phyloP scores from a whole-genome alignment of 1,140 invertebrate species.

The Leptoteleia sp. region DNA sequence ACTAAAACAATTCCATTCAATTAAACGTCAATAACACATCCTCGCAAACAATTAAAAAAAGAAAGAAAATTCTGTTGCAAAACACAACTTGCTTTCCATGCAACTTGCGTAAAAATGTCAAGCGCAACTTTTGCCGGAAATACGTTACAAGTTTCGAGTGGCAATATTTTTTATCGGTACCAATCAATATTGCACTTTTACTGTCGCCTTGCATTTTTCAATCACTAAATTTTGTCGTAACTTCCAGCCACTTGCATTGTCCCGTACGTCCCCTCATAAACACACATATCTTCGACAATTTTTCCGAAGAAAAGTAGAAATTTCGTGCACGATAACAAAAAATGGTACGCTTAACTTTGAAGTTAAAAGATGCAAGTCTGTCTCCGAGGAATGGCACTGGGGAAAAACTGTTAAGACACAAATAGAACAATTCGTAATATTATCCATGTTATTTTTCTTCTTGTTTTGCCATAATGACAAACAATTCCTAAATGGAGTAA shows the following conservation, averaged over 20 bases:
- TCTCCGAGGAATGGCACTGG: no score
- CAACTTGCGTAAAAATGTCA: conserved; percentile 10
- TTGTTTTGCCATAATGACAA: no score
- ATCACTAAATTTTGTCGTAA: conserved; percentile 12
- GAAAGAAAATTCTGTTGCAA: no score
- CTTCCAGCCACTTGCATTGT: not conserved
- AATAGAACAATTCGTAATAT: no score
- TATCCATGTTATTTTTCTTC: no score
- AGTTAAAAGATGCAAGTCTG: no score
- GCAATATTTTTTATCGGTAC: conserved; percentile 4
- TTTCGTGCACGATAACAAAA: conserved; percentile 13
- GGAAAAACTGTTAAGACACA: no score
- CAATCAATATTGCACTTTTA: conserved; percentile 17
- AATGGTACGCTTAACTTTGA: conserved; percentile 1
- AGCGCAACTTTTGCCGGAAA: conserved; percentile 3
- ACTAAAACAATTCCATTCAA: no score
- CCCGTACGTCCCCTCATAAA: not conserved
- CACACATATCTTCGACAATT: conserved; percentile 2
- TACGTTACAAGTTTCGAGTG: not conserved
- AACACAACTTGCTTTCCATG: no score
- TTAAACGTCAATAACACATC: no score
- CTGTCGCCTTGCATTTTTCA: conserved; percentile 10
- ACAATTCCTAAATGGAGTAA: no score
- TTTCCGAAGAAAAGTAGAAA: not conserved
- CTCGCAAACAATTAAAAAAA: no score